Percentiles rank a stretch among this genome's conserved stretches.
These are phyloP conservation scores for Nycticebus coucang DNA, from an alignment of 2,113 vertebrate species.

Conservation along the genomic window DNA sequence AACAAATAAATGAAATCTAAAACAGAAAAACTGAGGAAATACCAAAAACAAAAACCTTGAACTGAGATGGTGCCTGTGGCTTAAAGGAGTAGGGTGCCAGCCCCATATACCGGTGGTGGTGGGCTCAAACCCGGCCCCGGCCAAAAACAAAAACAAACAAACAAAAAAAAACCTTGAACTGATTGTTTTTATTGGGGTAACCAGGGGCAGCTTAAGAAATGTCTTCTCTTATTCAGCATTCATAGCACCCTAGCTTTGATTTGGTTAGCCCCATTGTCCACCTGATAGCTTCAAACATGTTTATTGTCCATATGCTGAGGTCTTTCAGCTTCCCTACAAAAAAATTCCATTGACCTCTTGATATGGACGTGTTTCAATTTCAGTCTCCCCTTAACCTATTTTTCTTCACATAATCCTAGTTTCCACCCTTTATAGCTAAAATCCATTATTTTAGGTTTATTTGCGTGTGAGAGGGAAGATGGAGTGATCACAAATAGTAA, in stretches of 20 bases:
- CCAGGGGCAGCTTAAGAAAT: neutral
- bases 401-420: neutral
- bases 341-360: neutral
- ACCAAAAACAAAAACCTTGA: neutral
- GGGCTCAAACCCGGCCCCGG: too few species aligned
- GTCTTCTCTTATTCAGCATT: neutral
- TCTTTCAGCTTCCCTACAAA: slow-evolving; percentile 14
- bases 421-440: neutral
- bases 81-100: too few species aligned
- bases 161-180: neutral
- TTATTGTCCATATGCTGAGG: neutral
- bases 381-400: neutral
- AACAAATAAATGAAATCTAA: neutral
- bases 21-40: slow-evolving; percentile 34
- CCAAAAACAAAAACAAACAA: too few species aligned
- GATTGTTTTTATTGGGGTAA: neutral
- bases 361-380: neutral
- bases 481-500: neutral
- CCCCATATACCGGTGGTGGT: too few species aligned
- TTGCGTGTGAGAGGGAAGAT: neutral
- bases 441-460: slow-evolving; percentile 3
- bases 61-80: neutral
- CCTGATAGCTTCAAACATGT: neutral
- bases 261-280: neutral
- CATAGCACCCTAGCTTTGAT: neutral